Evolutionary conservation across 2,113 vertebrate genomes (phyloP), one percentile per base, ranked within the genome.

Genomic region (Caracal caracal): DNA sequence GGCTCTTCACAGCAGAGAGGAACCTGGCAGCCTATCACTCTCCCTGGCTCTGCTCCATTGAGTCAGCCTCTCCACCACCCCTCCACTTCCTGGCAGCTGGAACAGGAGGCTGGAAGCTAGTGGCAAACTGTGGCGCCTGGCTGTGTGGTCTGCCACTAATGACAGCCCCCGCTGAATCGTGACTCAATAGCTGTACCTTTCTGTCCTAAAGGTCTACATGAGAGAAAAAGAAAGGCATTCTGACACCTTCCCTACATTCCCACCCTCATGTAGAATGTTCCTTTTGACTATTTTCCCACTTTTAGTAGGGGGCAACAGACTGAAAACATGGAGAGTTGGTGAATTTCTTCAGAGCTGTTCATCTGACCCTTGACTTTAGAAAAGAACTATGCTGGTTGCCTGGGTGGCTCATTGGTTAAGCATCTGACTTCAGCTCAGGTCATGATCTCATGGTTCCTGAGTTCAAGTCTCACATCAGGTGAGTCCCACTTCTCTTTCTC

Each of bases 91-190:
- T 85, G 93, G 94, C 96, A 97, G 85, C 93, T 95, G 97, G 79
- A 98, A n/a, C 26, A 30, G n/a, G 51, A 90, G 47, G 89, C 81
- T 95, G 94, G 88, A 91, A 95, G 66, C 71, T 75, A 70, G n/a
- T n/a, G 81, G 90, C 88, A 94, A 87, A 95, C 93, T 92, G 83
- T 70, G 95, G 61, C 2, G 0, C 61, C 97, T 70, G 47, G 56
- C 90, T 93, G 70, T 90, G 96, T 71, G 40, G 76, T 93, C 87
- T 95, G 92, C 78, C 80, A 49, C n/a, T 92, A 93, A 97, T 92
- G 94, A 96, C 83, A 63, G 47, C 49, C 68, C 76, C 87, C 0
- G 9, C 80, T 80, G 97, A 95, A 94, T 89, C 56, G 30, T n/a
- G 71, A 90, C 87, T 96, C 89, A n/a, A 22, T 61, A 43, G 92